Evolutionary conservation across 2,113 vertebrate species (phyloP), one percentile per base, ranked within the genome.

Genomic region (Geococcyx californianus): DNA sequence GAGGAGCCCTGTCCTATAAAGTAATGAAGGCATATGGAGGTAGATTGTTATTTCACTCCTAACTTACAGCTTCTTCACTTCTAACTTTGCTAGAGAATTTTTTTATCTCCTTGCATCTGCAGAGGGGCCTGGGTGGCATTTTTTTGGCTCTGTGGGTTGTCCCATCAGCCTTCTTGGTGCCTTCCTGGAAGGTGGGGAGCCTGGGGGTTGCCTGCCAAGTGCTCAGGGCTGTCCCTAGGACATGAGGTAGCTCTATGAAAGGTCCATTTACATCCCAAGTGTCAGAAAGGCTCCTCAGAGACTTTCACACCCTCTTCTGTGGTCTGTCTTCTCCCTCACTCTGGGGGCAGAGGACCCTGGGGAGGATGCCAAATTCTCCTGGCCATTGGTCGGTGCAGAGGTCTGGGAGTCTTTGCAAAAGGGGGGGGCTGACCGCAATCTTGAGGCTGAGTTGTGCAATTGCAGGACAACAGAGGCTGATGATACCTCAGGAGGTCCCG

Each of bases 321-420:
- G 24, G 5, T 64, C 20, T 31, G 31, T 16, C 34, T 47, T 60
- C 25, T 28, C 0, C 1, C 42, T 79, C 9, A 8, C 15, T 25
- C 9, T 8, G 3, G 13, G 24, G 28, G 16, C 49, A 44, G 16
- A 69, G 58, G 56, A 33, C 49, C 31, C 31, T 26, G 54, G 42
- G 58, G 44, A 45, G 8, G 63, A 19, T 29, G 21, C 19, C 49
- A 59, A 0, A 16, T n/a, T 51, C n/a, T 56, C 54, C 59, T 0
- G 2, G 69, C 21, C 21, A 1, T 21, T 6, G 4, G 40, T 23
- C 52, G 24, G 2, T 42, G 29, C 1, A 6, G 36, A 62, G n/a
- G 16, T 56, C 40, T 8, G 40, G 68, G 63, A 47, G 54, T 21
- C 28, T 73, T 15, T 49, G 84, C 40, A 36, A 47, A 16, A 55